Percentiles rank a stretch among this genome's conserved stretches.
phyloP scores from a whole-genome alignment of 2,888 invertebrate genomes.

The Galeruca laticollis region DNA sequence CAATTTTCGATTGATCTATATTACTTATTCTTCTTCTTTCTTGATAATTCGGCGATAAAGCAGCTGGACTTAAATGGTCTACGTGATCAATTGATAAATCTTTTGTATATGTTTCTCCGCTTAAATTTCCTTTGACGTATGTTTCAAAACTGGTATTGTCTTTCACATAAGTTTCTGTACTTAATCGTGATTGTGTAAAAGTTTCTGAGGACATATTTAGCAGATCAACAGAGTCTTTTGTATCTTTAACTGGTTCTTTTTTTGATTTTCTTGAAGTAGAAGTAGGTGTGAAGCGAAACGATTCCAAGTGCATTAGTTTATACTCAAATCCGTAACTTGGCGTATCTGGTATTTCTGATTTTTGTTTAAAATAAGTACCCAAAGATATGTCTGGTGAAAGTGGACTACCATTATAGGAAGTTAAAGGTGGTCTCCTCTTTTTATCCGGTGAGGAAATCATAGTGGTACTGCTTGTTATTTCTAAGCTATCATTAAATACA shows the following conservation, averaged over 20 bases:
- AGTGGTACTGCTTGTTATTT: slow-evolving; percentile 17
- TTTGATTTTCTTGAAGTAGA: slow-evolving; percentile 33
- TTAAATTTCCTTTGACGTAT: slow-evolving; percentile 67
- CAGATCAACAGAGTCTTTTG: slow-evolving; percentile 19
- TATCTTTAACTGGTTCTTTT: slow-evolving; percentile 22
- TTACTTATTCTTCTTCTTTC: not conserved
- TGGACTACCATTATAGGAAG: slow-evolving; percentile 11
- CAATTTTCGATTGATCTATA: not conserved
- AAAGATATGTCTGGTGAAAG: slow-evolving; percentile 12
- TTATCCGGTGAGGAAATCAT: not conserved
- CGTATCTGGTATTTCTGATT: slow-evolving; percentile 14
- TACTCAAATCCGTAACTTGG: slow-evolving; percentile 37
- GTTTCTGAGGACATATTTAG: slow-evolving; percentile 64
- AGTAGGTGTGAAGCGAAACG: slow-evolving; percentile 47
- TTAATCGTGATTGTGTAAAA: slow-evolving; percentile 67
- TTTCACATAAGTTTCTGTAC: slow-evolving; percentile 55
- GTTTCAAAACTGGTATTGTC: slow-evolving; percentile 62
- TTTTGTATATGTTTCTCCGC: slow-evolving; percentile 56
- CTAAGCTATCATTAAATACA: slow-evolving; percentile 34
- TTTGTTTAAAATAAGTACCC: slow-evolving; percentile 25
- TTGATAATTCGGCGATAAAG: not conserved
- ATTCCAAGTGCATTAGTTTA: slow-evolving; percentile 42
- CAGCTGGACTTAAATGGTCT: slow-evolving; percentile 7
- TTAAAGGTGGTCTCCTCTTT: slow-evolving; percentile 14
- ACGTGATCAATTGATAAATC: not conserved